These are phyloP conservation scores for Indicator maculatus DNA, from an alignment of 2,113 vertebrate species.

Conservation along the genomic window DNA sequence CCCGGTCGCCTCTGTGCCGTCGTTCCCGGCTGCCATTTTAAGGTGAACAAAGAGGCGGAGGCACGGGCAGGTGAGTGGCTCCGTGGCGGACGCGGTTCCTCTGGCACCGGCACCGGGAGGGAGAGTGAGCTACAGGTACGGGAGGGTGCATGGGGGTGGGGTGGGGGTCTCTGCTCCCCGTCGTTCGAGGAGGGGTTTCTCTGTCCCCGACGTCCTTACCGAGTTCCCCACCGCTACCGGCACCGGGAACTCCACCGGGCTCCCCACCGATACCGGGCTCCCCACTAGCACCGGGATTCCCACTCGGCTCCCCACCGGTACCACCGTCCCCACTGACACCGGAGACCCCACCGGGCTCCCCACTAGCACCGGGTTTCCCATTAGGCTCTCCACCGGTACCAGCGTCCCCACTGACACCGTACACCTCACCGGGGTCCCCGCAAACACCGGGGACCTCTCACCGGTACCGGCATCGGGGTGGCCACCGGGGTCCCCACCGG, in stretches of 20 bases:
- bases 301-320: background rate
- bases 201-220: background rate
- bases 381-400: background rate
- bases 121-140: too few species aligned
- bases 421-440: background rate
- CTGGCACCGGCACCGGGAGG: background rate
- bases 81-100: background rate
- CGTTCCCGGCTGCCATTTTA: constrained; percentile 6
- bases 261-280: background rate
- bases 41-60: constrained; percentile 16
- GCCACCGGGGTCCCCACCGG: background rate
- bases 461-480: too few species aligned
- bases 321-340: background rate
- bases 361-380: too few species aligned
- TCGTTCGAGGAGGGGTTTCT: background rate
- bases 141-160: background rate
- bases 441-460: too few species aligned
- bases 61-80: background rate
- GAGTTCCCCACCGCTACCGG: background rate
- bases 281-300: background rate
- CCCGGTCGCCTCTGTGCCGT: background rate
- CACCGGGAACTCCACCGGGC: background rate
- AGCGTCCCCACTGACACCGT: background rate
- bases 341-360: background rate
- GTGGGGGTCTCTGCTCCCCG: background rate